phyloP scores from a whole-genome alignment of 2,113 vertebrate species.

The Nothoprocta perdicaria region DNA sequence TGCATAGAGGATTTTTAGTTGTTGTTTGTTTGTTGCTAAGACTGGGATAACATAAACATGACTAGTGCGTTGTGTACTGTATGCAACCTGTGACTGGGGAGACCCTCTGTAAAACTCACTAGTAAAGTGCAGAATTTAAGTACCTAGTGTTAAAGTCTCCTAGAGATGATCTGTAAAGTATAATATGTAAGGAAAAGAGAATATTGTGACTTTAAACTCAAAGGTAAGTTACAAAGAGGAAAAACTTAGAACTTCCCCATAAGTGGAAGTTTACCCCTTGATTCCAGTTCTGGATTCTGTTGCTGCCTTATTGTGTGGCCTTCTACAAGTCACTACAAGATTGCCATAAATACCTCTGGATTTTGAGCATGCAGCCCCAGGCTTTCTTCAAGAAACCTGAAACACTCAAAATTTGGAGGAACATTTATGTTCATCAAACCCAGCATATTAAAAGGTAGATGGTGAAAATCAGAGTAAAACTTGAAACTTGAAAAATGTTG shows the following conservation, averaged over 20 bases:
- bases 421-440: background rate
- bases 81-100: background rate
- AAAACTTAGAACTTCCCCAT: background rate
- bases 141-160: background rate
- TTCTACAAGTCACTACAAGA: background rate
- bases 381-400: background rate
- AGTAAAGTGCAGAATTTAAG: background rate
- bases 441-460: background rate
- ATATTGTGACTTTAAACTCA: background rate
- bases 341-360: slow-evolving; percentile 4
- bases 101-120: background rate
- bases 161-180: background rate
- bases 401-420: background rate
- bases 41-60: background rate
- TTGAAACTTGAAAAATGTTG: background rate
- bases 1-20: background rate
- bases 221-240: slow-evolving; percentile 19
- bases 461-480: background rate
- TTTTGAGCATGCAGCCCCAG: background rate
- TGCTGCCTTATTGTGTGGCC: background rate
- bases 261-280: background rate
- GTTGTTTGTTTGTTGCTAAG: background rate
- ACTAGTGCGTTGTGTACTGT: background rate
- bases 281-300: background rate
- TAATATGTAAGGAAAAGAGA: background rate